Base-by-base conservation (phyloP, 2,113 vertebrate genomes). In the Oryzias javanicus region DNA sequence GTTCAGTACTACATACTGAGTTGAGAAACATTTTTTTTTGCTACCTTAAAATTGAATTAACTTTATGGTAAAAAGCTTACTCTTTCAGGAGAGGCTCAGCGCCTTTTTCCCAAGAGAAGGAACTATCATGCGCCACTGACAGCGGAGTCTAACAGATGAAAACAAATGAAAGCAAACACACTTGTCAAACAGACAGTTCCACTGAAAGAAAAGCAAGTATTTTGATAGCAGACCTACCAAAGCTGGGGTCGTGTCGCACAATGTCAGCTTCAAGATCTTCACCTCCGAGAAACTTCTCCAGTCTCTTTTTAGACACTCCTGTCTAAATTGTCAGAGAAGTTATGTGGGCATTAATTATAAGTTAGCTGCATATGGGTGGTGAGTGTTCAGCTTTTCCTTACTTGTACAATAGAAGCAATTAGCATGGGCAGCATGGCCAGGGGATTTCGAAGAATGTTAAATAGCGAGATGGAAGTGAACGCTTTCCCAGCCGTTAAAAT, bases 381-480 rank as follows among this genome's bases (percentile, higher is more conserved):
- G 0, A 0, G 10, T 59, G 14, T 40, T 14, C 13, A 25, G 3
- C 14, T 18, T 62, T 46, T 14, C 15, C 48, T 63, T 87, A 99
- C 97, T 91, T 99, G 97, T 45, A 98, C 93, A 19, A 96, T n/a
- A 3, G 85, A 12, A 20, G 94, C 93, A 7, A 96, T 86, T 4
- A 98, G 83, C 90, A 94, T 67, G 1, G 97, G 97, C 20, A 99
- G 72, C 90, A 92, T 93, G 41, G 83, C 13, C 55, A 99, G 79
- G 5, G 97, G 97, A 61, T 94, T 97, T 19, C 96, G 93, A 22
- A 99, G 90, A 56, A 98, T 91, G 1, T 98, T 98, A 87, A 98
- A 99, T 49, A 99, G 91, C 0, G 96, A 93, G 66, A 97, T 97
- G 69, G 97, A 82, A 13, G 96, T 98, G 66, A 99, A 99, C n/a